Percentiles rank a stretch among this genome's conserved stretches.
Conservation (phyloP, 2,113 vertebrate genomes). For the Leptobrachium leishanense region DNA sequence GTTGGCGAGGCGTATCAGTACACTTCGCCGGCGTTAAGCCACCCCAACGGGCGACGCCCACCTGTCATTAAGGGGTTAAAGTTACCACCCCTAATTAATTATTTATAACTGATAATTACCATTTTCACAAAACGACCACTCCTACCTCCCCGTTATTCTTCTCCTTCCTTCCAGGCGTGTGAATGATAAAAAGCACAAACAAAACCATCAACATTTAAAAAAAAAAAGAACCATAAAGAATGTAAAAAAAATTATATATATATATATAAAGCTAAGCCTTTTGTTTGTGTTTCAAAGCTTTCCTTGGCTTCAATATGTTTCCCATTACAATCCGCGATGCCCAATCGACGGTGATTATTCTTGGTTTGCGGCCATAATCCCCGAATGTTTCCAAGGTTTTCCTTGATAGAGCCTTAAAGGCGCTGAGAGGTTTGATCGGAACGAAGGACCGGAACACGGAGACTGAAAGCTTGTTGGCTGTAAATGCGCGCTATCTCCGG, state of each 20-base stretch:
- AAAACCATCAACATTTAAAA: not conserved
- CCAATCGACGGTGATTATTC: constrained; percentile 28
- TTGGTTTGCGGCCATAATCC: constrained; percentile 19
- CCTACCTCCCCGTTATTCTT: no score
- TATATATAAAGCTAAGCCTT: not conserved
- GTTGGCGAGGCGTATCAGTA: no score
- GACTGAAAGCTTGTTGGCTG: not conserved
- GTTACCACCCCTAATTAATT: no score
- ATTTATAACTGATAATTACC: no score
- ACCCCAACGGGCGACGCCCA: no score
- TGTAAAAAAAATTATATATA: not conserved
- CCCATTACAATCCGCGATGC: constrained; percentile 25
- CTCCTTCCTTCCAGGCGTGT: not conserved
- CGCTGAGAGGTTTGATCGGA: not conserved
- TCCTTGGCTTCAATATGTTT: constrained; percentile 12
- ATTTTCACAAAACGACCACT: no score
- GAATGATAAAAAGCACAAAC: not conserved
- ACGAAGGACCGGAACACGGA: not conserved
- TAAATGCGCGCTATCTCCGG: constrained; percentile 13
- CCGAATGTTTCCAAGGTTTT: constrained; percentile 8
- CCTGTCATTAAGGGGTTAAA: no score
- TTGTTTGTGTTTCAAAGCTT: not conserved
- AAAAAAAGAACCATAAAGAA: not conserved
- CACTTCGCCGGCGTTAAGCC: no score
- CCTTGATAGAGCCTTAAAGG: constrained; percentile 15